Evolutionary conservation across 1,140 invertebrate genomes (phyloP), one percentile per base, ranked within the genome.

Genomic region (Aphaenogaster rudis): DNA sequence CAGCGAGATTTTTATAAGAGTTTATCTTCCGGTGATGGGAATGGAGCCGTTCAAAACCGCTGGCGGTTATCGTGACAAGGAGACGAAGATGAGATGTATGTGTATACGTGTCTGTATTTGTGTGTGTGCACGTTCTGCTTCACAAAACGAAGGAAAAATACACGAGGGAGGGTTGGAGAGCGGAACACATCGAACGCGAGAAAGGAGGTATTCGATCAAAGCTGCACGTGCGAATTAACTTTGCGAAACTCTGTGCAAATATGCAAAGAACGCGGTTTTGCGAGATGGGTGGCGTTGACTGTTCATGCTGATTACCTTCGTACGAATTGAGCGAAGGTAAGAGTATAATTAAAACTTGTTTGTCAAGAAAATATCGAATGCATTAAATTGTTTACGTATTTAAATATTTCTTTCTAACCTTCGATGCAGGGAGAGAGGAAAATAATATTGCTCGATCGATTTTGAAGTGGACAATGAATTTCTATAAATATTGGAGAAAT

Each of bases 1-100:
- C 91, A 92, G 91, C 90, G 91, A 93, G 92, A 94, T 94, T 94
- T 94, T 94, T 94, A 94, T 94, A 92, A 93, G 92, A 93, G 94
- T 94, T 94, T 93, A 94, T 94, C 94, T 93, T 92, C 86, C 89
- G 89, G 91, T 89, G 89, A 93, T 94, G 93, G 92, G 88, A 92
- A 93, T 91, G 92, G 88, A 89, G 88, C 88, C 87, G 86, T 92
- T 93, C 88, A 69, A 92, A 92, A 93, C 91, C 92, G 90, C 82
- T 89, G 84, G 54, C 88, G 90, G 89, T 92, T 92, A 93, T 57
- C 88, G 61, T 59, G 89, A 86, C 76, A 80, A 90, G 69, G 42
- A 81, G 33, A 84, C 69, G 69, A 74, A 61, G 69, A 36, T 39
- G 80, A 42, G 28, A 15, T 50, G 28, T 50, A 1, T 28, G 42